Base-by-base conservation (phyloP, 2,797 vertebrate species). In the Platyrinchus mystaceus region DNA sequence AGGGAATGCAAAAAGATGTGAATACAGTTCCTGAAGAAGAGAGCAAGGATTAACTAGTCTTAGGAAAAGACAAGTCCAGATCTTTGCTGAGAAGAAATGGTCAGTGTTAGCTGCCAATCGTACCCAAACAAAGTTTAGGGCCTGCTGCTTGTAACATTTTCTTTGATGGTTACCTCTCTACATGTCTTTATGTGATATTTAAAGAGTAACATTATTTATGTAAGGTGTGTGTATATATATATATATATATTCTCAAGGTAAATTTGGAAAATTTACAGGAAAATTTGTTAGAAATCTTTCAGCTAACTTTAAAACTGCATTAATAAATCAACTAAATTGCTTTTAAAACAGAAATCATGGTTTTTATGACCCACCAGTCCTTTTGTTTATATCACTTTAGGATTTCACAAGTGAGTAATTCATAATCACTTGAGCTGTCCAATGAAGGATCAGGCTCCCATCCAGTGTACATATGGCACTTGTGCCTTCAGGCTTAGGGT, bases 1-100 rank as follows among this genome's bases (percentile, higher is more conserved):
- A 89, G 30, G 78, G 79, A 95, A 84, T 30, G 60, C 77, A 95
- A 84, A 88, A 92, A 93, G 90, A 94, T 89, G 73, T 78, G 83
- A 91, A 37, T 58, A 26, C 14, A 62, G 56, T 56, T 81, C 81
- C 90, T 78, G 60, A 87, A 90, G 88, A 96, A 71, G 89, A 90
- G 73, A 78, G 62, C n/a, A 50, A 21, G 84, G 91, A 93, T 96
- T 95, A 94, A 69, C 23, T 74, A 60, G 78, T 80, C 34, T 89
- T 87, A 82, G 69, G 49, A 84, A 95, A 96, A 88, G 82, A 73
- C 55, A 82, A 92, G 86, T 55, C 78, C 94, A 89, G 66, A 88
- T 59, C 63, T 92, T 67, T 90, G 36, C 69, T 81, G 50, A 78
- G 67, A 82, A 90, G 84, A 89, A 77, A 94, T 87, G 84, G 74